Evolutionary conservation across 2,113 vertebrate genomes (phyloP), one percentile per base, ranked within the genome.

Genomic region (Erythrocercus mccallii): DNA sequence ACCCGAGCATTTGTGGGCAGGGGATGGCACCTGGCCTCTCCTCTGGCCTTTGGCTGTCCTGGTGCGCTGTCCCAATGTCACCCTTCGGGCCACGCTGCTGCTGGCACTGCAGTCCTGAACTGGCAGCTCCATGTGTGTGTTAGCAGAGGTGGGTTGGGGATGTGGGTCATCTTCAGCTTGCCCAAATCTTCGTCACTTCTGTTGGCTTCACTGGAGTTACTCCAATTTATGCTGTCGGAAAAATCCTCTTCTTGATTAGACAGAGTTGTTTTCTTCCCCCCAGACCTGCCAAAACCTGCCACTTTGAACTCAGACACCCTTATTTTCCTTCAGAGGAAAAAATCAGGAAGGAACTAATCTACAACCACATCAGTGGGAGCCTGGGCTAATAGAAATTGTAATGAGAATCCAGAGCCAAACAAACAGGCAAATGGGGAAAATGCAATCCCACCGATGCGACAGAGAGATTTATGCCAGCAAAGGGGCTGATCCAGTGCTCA

Each of bases 371-470:
- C 85, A 48, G 60, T 76, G 31, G 65, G 85, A 91, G 86, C 91
- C 80, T 1, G 35, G 74, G 54, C 79, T 92, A 74, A 91, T 85
- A 81, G 80, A 62, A 79, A 90, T 44, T 45, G 76, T 83, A 81
- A 91, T 71, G 79, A 81, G 90, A 88, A 88, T 7, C 38, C 66
- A 31, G 77, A 71, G 82, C 91, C 95, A 96, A 88, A 82, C 87
- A 86, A 79, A 65, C 61, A 73, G 84, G 74, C 31, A 66, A 85
- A 71, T 51, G 53, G 69, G 71, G 60, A 42, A 93, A 88, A 69
- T 3, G 24, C 73, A 64, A 48, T 91, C 81, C 85, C 88, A n/a
- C 45, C 40, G 20, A 33, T 11, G 66, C 30, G 4, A 17, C 0
- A 22, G 80, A 47, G 88, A 92, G 80, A 85, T 90, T 95, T 94